Conservation (phyloP, 2,888 invertebrate species). For the Acleris cristana region DNA sequence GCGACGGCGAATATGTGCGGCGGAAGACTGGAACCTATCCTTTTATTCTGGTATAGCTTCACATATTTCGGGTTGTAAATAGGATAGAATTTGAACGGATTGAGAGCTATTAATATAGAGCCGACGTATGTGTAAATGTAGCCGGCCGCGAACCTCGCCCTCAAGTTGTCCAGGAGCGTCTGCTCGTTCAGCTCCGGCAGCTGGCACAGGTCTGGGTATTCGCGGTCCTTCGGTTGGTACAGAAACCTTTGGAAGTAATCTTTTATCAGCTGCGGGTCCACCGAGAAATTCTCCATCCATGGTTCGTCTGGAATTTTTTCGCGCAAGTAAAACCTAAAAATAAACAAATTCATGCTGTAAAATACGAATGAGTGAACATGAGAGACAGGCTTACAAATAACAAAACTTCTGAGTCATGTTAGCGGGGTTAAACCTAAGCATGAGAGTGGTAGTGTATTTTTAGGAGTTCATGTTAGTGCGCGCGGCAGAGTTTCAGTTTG, state of each 20-base stretch:
- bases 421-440: constrained; percentile 54
- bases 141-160: constrained; percentile 93
- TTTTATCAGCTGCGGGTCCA: constrained; percentile 95
- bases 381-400: constrained; percentile 39
- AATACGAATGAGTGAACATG: constrained; percentile 7
- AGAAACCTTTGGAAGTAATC: constrained; percentile 96
- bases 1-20: constrained; percentile 99
- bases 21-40: constrained; percentile 95
- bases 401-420: constrained; percentile 72
- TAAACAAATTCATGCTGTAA: constrained; percentile 39
- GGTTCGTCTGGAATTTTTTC: constrained; percentile 93
- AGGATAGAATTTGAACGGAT: constrained; percentile 97
- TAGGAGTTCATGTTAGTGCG: constrained; percentile 61
- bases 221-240: constrained; percentile 95
- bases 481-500: constrained; percentile 67
- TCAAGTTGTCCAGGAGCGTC: constrained; percentile 94
- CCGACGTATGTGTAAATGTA: constrained; percentile 98
- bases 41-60: constrained; percentile 96
- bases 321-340: constrained; percentile 91
- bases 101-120: constrained; percentile 96
- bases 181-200: constrained; percentile 97
- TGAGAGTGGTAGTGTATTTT: constrained; percentile 55
- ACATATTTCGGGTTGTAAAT: constrained; percentile 99
- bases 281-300: constrained; percentile 94
- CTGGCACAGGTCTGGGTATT: constrained; percentile 98